Base-by-base conservation (phyloP, 2,113 vertebrate genomes). In the Pseudolaguvia tuberculata region DNA sequence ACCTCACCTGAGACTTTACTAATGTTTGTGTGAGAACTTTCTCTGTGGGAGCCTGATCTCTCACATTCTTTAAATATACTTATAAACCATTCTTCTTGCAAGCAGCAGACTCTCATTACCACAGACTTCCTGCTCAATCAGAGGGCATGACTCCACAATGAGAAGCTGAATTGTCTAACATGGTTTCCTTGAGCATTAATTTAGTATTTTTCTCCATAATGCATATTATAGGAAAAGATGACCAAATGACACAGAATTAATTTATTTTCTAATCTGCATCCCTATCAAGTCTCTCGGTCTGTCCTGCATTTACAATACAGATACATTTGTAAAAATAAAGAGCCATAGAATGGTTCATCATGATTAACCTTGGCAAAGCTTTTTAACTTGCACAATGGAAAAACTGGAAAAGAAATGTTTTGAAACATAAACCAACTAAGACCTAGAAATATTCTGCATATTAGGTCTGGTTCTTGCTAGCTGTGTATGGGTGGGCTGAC, bases 281-380 rank as follows among this genome's bases (percentile, higher is more conserved):
- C 35, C 47, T 57, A 27, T 71, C 50, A 70, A 27, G 20, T 17
- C 11, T 63, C 21, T 47, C 29, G 59, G 21, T 70, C 31, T 61
- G 18, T 52, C 15, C 58, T 13, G 29, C n/a, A 50, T 31, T 78
- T 57, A 58, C 55, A n/a, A 73, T 73, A 27, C 51, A 62, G 53
- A 73, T 58, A 18, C 50, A 57, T 65, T 69, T 56, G 15, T 73
- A 14, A 27, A 14, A 27, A 35, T 73, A 14, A 27, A 14, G n/a
- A 35, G 35, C 17, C 47, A 53, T 35, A 27, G 39, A 62, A 67
- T 62, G 55, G 63, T 77, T 73, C 53, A 27, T 68, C 14, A 29
- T 73, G 21, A 77, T 73, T 74, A 70, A 73, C n/a, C 21, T 62
- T 77, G 70, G 56, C 55, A 69, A 53, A 80, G 61, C 20, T 42